Evolutionary conservation across 1,140 invertebrate genomes (phyloP).

Genomic region (Dendroctonus ponderosae): DNA sequence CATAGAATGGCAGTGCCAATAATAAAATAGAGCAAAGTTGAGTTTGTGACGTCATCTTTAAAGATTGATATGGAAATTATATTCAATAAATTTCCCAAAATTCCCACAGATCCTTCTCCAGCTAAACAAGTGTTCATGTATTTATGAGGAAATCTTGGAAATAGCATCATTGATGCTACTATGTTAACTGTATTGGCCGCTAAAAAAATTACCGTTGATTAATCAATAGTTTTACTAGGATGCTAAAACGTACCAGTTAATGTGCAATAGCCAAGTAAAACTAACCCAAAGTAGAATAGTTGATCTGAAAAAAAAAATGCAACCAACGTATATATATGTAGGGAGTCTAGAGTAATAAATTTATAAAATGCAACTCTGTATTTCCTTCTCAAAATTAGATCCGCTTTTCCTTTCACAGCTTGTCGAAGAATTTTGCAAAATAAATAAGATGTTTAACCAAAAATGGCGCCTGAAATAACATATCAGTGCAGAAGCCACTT

Average conservation of each 20-base stretch:
- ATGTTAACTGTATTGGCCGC: conserved; percentile 8
- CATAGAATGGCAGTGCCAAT: background rate
- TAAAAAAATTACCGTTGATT: background rate
- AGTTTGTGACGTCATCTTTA: background rate
- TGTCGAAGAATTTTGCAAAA: no score
- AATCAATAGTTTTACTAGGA: no score
- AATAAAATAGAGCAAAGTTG: conserved; percentile 12
- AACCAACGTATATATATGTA: no score
- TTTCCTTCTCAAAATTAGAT: no score
- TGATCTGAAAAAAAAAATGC: background rate
- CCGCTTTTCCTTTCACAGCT: no score
- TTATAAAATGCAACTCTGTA: no score
- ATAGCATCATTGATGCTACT: conserved; percentile 6
- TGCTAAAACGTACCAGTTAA: no score
- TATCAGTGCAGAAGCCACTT: no score
- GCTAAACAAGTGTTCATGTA: conserved; percentile 16
- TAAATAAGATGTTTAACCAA: no score
- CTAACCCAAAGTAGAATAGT: background rate
- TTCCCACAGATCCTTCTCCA: conserved; percentile 4
- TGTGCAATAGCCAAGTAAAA: background rate
- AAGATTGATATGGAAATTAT: conserved; percentile 6
- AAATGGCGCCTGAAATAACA: no score
- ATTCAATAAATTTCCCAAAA: conserved; percentile 8
- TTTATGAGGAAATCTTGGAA: conserved; percentile 11
- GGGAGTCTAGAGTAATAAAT: no score